phyloP scores from a whole-genome alignment of 2,797 vertebrate genomes.

The Potorous gilbertii region DNA sequence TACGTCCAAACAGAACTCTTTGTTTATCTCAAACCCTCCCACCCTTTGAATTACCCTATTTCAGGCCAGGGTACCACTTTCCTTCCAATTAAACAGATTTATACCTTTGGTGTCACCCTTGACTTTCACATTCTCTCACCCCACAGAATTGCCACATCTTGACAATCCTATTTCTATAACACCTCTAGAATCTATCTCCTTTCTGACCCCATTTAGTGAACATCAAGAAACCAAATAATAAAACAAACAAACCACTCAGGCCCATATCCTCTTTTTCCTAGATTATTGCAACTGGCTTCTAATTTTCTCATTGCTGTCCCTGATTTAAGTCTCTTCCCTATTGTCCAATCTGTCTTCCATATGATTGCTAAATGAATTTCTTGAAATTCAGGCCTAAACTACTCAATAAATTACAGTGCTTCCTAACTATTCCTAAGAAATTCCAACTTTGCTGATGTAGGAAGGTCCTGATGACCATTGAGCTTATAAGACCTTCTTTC shows the following conservation, averaged over 20 bases:
- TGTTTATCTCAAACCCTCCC: neutral
- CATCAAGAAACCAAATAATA: neutral
- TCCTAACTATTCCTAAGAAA: neutral
- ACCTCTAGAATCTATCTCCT: neutral
- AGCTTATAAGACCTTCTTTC: too few species aligned
- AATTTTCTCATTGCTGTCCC: neutral
- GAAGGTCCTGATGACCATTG: too few species aligned
- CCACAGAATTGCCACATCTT: neutral
- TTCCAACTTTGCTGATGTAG: too few species aligned
- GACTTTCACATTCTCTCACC: neutral
- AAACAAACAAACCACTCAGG: neutral
- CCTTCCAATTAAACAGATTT: neutral
- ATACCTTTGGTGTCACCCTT: neutral
- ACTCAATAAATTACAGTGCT: neutral
- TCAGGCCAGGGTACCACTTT: neutral
- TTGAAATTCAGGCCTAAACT: neutral
- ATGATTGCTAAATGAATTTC: neutral
- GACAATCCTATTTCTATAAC: neutral
- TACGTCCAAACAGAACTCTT: neutral
- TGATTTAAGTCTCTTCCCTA: neutral
- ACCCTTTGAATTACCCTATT: neutral
- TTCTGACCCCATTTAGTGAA: neutral
- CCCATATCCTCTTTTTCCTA: neutral
- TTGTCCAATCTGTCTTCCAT: neutral
- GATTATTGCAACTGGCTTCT: neutral